These are phyloP conservation scores for Yponomeuta sedellus DNA, from an alignment of 2,888 invertebrate species.

Conservation along the genomic window DNA sequence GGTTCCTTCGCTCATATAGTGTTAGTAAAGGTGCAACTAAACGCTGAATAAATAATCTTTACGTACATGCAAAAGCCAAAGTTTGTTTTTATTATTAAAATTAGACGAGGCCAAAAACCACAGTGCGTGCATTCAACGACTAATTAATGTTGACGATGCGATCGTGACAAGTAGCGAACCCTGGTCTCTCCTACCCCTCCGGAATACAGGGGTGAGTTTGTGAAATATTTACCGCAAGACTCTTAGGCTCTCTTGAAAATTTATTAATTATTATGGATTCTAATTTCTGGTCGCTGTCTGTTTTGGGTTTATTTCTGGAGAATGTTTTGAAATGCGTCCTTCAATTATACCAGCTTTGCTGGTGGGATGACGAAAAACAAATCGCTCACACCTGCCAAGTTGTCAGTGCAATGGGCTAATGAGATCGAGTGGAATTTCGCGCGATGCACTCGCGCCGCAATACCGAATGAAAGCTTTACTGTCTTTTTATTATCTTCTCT, in stretches of 20 bases:
- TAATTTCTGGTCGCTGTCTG: background rate
- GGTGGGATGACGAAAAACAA: conserved; percentile 16
- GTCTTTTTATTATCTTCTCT: conserved; percentile 10
- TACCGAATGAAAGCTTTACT: conserved; percentile 34
- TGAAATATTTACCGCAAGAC: background rate
- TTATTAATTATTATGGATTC: background rate
- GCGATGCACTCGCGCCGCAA: conserved; percentile 31
- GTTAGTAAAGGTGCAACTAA: too few species aligned
- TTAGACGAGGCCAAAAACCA: too few species aligned
- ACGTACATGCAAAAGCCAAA: too few species aligned
- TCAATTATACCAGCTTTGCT: background rate
- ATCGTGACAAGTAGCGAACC: too few species aligned
- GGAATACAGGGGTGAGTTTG: too few species aligned
- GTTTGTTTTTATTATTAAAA: too few species aligned
- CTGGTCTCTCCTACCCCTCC: too few species aligned
- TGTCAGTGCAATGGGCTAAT: conserved; percentile 37
- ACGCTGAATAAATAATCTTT: too few species aligned
- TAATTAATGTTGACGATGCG: too few species aligned
- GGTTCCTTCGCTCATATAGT: too few species aligned
- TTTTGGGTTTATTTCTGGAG: background rate
- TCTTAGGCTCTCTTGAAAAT: background rate
- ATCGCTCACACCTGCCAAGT: conserved; percentile 27
- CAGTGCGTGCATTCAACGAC: too few species aligned
- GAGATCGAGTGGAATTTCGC: conserved; percentile 37
- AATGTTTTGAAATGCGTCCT: background rate